Base-by-base conservation (phyloP, 1,140 invertebrate species). In the Bombus sylvicola region DNA sequence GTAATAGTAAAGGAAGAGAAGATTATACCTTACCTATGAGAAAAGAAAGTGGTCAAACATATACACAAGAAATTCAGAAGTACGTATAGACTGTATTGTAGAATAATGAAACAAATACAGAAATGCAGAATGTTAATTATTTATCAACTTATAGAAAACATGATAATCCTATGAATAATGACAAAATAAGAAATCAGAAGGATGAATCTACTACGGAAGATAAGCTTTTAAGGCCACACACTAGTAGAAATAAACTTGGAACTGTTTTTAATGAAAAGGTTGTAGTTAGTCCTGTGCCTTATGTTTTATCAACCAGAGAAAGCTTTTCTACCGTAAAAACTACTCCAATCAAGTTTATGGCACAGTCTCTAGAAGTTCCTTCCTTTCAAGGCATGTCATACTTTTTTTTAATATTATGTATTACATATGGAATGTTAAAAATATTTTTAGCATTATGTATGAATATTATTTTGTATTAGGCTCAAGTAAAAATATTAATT, bases 261-360 rank as follows among this genome's bases (percentile, higher is more conserved):
- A 95, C 92, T 41, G 87, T 95, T 80, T 95, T 95, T 82, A 94
- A 93, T 41, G 92, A 95, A 87, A 95, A 92, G 86, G 93, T 95
- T 69, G 92, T 95, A 10, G 94, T 95, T 22, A 95, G 94, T 83
- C 94, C 95, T 71, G 94, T 95, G 74, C 94, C 94, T 74, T 95
- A 93, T 88, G 87, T 92, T n/a, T 90, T 94, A 62, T 93, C 94
- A 13, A 94, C 93, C 0, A 91, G 91, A 57, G 93, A 95, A 89
- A 95, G 95, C 85, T 95, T 95, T 77, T 92, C 92, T 25, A 95
- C 95, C 9, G 86, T 95, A 76, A 92, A 92, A 87, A 94, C 91
- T 5, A 93, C 92, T 47, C 93, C 94, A 0, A 93, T 95, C 76
- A 92, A 92, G 53, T 93, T 93, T 71, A 85, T 95, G 47, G 90